phyloP scores from a whole-genome alignment of 2,888 invertebrate species.

The Proisotoma minuta region DNA sequence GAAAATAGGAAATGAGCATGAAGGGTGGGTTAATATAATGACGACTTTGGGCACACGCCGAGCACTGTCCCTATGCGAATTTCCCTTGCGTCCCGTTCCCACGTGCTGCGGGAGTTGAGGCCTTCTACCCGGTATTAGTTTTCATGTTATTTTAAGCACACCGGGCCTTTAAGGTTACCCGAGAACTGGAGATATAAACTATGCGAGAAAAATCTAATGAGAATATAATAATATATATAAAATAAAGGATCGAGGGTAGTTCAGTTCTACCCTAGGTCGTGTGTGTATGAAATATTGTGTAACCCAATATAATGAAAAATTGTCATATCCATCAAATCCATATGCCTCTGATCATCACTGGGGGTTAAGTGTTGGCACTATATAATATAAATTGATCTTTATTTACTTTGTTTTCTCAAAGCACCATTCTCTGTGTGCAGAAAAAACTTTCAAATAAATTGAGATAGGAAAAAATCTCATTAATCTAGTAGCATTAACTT shows the following conservation, averaged over 20 bases:
- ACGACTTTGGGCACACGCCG: slow-evolving; percentile 7
- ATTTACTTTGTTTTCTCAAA: neutral
- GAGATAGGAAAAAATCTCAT: neutral
- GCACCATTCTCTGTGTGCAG: too few species aligned
- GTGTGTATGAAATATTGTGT: slow-evolving; percentile 1
- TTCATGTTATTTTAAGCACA: slow-evolving; percentile 6
- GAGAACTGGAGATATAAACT: neutral
- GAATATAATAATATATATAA: neutral
- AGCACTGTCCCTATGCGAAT: slow-evolving; percentile 12
- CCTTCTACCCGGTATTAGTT: neutral
- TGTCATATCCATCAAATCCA: slow-evolving; percentile 8
- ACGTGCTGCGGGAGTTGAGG: slow-evolving; percentile 10
- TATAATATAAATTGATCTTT: neutral
- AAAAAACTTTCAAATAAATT: too few species aligned
- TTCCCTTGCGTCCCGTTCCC: slow-evolving; percentile 8
- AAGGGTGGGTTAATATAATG: slow-evolving; percentile 10
- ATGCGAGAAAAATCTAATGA: neutral
- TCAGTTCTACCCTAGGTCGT: too few species aligned
- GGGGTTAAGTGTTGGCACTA: neutral
- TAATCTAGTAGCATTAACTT: too few species aligned
- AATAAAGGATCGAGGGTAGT: too few species aligned
- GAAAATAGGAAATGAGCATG: neutral
- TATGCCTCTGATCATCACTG: slow-evolving; percentile 12
- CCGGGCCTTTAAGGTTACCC: neutral
- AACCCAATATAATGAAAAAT: slow-evolving; percentile 2